Evolutionary conservation across 2,888 invertebrate genomes (phyloP).

Genomic region (Trissonchulus latispiculum): DNA sequence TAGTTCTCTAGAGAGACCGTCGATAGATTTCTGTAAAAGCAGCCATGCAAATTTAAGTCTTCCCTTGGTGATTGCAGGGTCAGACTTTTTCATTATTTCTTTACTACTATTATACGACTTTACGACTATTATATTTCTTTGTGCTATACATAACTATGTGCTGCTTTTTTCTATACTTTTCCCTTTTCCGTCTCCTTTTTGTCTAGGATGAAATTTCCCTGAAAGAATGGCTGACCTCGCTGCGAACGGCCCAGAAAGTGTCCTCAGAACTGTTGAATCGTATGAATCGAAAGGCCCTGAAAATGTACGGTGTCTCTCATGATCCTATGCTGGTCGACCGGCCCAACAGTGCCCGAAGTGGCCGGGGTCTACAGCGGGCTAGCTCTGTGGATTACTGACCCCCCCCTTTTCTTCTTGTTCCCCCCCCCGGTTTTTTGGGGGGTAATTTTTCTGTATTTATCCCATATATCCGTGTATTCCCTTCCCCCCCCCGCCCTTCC

Average conservation of each 20-base stretch:
- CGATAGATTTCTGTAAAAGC: no score
- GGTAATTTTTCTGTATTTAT: no score
- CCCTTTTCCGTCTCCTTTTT: background rate
- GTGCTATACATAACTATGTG: background rate
- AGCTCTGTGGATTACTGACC: constrained; percentile 20
- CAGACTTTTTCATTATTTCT: no score
- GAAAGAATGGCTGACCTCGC: constrained; percentile 92
- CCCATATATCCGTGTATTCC: no score
- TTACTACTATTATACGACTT: background rate
- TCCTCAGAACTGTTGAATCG: constrained; percentile 88
- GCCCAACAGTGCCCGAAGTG: constrained; percentile 22
- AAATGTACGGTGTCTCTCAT: constrained; percentile 79
- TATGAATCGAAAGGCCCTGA: constrained; percentile 96
- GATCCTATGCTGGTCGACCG: constrained; percentile 41
- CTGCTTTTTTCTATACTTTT: background rate
- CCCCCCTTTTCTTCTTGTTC: no score
- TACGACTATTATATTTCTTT: background rate
- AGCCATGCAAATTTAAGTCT: no score
- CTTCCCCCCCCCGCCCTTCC: no score
- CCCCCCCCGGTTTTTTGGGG: no score
- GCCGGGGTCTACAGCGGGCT: constrained; percentile 14
- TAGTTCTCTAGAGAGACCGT: no score
- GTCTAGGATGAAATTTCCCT: constrained; percentile 79
- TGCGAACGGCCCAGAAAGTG: constrained; percentile 87
- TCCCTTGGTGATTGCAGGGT: no score